phyloP scores from a whole-genome alignment of 2,888 invertebrate species.

The Salticus scenicus region DNA sequence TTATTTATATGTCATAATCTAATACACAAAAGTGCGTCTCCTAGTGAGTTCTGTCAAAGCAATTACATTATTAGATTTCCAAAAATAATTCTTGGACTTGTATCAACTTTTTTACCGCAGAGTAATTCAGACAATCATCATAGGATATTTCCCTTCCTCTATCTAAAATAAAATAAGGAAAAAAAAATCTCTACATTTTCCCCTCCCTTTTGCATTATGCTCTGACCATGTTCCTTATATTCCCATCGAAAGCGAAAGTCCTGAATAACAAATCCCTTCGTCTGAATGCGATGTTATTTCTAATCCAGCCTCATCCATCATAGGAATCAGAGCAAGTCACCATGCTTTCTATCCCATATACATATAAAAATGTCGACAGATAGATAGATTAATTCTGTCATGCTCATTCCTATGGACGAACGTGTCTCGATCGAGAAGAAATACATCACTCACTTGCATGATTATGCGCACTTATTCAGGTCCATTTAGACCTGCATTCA shows the following conservation, averaged over 20 bases:
- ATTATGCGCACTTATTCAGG: neutral
- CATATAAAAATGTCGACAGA: neutral
- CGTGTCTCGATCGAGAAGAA: neutral
- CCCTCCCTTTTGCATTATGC: too few species aligned
- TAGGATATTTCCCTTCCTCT: too few species aligned
- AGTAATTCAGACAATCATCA: too few species aligned
- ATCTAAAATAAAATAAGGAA: too few species aligned
- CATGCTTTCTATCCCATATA: neutral
- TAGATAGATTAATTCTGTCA: conserved; percentile 12
- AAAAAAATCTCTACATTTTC: too few species aligned
- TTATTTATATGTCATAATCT: too few species aligned
- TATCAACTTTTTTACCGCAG: too few species aligned
- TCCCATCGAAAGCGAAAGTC: neutral
- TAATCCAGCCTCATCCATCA: neutral
- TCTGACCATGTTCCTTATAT: too few species aligned
- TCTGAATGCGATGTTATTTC: neutral
- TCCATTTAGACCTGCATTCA: neutral
- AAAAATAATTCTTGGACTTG: too few species aligned
- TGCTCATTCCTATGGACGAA: neutral
- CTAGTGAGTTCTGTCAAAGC: too few species aligned
- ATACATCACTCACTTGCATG: neutral
- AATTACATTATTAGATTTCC: too few species aligned
- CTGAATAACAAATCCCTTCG: neutral
- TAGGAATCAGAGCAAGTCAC: conserved; percentile 10
- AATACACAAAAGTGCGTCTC: too few species aligned